Base-by-base conservation (phyloP, 2,113 vertebrate species). In the Otis tarda region DNA sequence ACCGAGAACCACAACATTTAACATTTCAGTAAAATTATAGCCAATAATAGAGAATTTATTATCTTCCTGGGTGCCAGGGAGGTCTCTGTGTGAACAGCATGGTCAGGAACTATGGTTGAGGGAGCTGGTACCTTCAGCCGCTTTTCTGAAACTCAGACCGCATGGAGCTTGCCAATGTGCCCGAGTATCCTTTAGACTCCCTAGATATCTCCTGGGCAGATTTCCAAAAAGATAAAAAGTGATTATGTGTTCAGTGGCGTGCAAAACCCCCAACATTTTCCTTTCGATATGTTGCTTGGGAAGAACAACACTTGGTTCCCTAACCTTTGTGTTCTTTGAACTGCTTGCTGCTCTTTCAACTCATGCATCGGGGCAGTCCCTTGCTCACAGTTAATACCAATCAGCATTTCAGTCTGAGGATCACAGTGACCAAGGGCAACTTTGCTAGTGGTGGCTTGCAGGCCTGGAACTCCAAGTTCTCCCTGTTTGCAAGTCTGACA, bases 161-260 rank as follows among this genome's bases (percentile, higher is more conserved):
- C 0, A 1, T 1, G 31, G 39, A 92, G 23, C n/a, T 61, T 91
- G 56, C n/a, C 37, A 31, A 0, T 31, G n/a, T 78, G 49, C 27
- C 47, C 1, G 0, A 14, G 8, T 61, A 52, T 30, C 43, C 31
- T 69, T 87, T 65, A 47, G 25, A n/a, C 33, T 57, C 18, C 37
- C 22, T 27, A 3, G 31, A 28, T 63, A 31, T 75, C 16, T 59
- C 35, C 59, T 49, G 41, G 37, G n/a, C 24, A 91, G 57, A 71
- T 78, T 91, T 82, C 57, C 35, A 37, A 39, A 73, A n/a, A 43
- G 77, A 28, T 71, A 68, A 60, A 76, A 73, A 15, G 12, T 67
- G 20, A 30, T 79, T 14, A 56, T 7, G 1, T 68, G 25, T 45
- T 79, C 53, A 39, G 27, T 35, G 39, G 43, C 43, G 55, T 2